A percentile compares a stretch with the other conserved stretches of the same genome.
Conservation (phyloP, 2,888 invertebrate species). For the Hemaris fuciformis region DNA sequence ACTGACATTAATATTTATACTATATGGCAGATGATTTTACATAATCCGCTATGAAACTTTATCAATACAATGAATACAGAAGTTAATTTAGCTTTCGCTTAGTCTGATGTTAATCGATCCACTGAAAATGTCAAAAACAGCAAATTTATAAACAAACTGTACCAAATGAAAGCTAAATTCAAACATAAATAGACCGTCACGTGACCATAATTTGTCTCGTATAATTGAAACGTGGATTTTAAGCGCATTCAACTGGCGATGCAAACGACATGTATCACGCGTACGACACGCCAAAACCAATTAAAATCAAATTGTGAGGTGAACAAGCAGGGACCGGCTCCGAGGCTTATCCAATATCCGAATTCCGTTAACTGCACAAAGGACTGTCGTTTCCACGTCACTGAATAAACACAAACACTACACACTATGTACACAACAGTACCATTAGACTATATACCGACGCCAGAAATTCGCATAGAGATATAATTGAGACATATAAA, state of each 20-base stretch:
- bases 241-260: slow-evolving; percentile 4
- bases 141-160: neutral
- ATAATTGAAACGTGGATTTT: slow-evolving; percentile 4
- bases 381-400: slow-evolving; percentile 62
- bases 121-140: neutral
- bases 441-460: slow-evolving; percentile 17
- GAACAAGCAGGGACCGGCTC: slow-evolving; percentile 49
- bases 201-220: neutral
- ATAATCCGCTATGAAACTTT: neutral
- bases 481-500: neutral
- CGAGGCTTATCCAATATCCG: slow-evolving; percentile 72
- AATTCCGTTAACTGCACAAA: slow-evolving; percentile 71
- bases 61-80: neutral
- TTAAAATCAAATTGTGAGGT: slow-evolving; percentile 70
- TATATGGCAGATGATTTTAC: too few species aligned
- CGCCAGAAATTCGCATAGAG: neutral
- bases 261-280: slow-evolving; percentile 21
- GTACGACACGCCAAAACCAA: slow-evolving; percentile 51
- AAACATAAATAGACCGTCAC: neutral
- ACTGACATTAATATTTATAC: too few species aligned
- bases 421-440: slow-evolving; percentile 29
- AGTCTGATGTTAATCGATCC: neutral
- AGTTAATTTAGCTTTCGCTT: neutral
- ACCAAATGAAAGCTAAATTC: neutral
- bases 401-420: slow-evolving; percentile 50